phyloP scores from a whole-genome alignment of 2,113 vertebrate species.

The Callopanchax toddi region DNA sequence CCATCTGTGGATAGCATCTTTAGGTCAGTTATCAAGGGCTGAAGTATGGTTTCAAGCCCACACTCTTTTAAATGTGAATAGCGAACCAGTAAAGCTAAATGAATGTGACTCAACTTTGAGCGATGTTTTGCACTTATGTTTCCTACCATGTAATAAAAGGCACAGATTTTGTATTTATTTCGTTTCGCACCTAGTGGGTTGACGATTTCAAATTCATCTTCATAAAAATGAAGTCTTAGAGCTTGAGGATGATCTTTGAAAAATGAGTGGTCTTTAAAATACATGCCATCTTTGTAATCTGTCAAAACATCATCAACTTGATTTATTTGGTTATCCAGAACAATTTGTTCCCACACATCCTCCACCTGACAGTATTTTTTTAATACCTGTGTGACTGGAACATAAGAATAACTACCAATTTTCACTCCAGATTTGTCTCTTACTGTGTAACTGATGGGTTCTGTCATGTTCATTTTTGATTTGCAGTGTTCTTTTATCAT shows the following conservation, averaged over 20 bases:
- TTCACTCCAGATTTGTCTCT: background rate
- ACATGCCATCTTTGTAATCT: no score
- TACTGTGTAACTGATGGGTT: background rate
- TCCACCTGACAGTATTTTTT: background rate
- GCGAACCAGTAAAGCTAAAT: background rate
- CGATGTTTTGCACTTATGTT: background rate
- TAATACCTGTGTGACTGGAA: no score
- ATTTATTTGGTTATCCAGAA: background rate
- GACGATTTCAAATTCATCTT: background rate
- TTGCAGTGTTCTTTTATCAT: no score
- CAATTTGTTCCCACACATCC: background rate
- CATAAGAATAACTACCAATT: no score
- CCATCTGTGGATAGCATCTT: background rate
- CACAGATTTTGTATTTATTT: background rate
- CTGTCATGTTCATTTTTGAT: no score
- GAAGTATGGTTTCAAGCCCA: background rate
- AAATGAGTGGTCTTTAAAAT: background rate
- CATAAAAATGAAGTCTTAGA: background rate
- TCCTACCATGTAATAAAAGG: background rate
- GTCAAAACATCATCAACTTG: no score
- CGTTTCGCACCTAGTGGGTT: background rate
- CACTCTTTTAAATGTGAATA: background rate
- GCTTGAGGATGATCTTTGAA: background rate
- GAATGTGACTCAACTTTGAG: background rate
- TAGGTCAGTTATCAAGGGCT: background rate